Evolutionary conservation across 2,888 invertebrate species (phyloP), one percentile per base, ranked within the genome.

Genomic region (Hoplodrina ambigua): DNA sequence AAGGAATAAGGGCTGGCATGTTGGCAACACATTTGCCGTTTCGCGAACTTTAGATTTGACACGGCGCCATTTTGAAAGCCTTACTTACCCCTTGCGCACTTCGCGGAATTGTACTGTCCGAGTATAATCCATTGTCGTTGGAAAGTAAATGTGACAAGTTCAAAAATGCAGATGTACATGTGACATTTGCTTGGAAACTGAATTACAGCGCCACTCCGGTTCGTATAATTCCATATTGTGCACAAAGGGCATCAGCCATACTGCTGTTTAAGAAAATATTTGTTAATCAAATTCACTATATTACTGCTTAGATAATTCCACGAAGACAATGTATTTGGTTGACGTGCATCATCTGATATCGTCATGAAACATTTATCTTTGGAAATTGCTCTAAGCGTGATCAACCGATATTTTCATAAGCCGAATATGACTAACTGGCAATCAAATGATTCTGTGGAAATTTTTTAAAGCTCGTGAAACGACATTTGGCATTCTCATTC

Each of bases 1-100:
- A 62, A 17, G 61, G 19, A 62, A 56, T 13, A 55, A 52, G 50
- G 61, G 19, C 30, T 17, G 5, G 19, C 19, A 41, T 46, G 33
- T 25, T 78, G 63, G 76, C 76, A 75, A 63, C 60, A 75, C n/a
- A 20, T 30, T 59, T 67, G 59, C 56, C 59, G 44, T 70, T 57
- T 75, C 25, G 13, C 30, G 15, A 66, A 52, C 19, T 50, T 58
- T 25, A 17, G 0, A 33, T 59, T 59, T 20, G 5, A 19, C 37
- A 46, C 54, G 11, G 56, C 37, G 50, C 70, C 30, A 78, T 66
- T 54, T 75, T 49, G n/a, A 37, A 53, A 17, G 8, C 49, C n/a
- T n/a, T n/a, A n/a, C 17, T 30, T 8, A 46, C 46, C 15, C 2
- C 5, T 15, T 46, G 15, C 2, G 46, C 46, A 46, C 46, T 46